phyloP scores from a whole-genome alignment of 1,140 invertebrate genomes.

The Spodoptera frugiperda region DNA sequence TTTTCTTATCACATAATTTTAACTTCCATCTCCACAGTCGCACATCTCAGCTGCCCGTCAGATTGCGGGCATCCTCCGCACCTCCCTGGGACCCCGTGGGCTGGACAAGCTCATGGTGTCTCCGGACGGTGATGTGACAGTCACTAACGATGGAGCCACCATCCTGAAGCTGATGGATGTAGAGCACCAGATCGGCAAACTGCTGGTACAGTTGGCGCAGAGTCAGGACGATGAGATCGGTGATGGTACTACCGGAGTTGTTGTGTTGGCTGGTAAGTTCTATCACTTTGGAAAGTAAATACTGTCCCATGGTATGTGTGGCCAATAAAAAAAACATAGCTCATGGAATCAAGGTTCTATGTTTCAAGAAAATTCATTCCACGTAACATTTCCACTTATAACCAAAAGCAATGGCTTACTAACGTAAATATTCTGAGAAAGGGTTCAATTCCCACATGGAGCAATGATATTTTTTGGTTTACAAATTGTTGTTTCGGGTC shows the following conservation, averaged over 20 bases:
- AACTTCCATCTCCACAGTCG: conserved; percentile 89
- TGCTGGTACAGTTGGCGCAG: conserved; percentile 99
- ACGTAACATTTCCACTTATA: too few relatives aligned
- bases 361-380: too few relatives aligned
- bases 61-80: conserved; percentile 95
- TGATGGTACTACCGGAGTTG: conserved; percentile 99
- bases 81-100: conserved; percentile 98
- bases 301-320: too few relatives aligned
- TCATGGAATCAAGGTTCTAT: too few relatives aligned
- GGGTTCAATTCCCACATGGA: too few relatives aligned
- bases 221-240: conserved; percentile 99
- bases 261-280: conserved; percentile 89
- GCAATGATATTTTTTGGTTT: too few relatives aligned
- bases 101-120: conserved; percentile 99
- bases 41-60: conserved; percentile 98
- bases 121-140: conserved; percentile 98
- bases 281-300: too few relatives aligned
- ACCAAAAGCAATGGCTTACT: too few relatives aligned
- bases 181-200: conserved; percentile 98
- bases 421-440: too few relatives aligned
- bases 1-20: too few relatives aligned
- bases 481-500: too few relatives aligned
- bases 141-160: conserved; percentile 99
- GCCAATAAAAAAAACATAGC: too few relatives aligned
- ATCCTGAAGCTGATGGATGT: conserved; percentile 99